These are phyloP conservation scores for Amblyornis subalaris DNA, from an alignment of 2,113 vertebrate species.

Conservation along the genomic window DNA sequence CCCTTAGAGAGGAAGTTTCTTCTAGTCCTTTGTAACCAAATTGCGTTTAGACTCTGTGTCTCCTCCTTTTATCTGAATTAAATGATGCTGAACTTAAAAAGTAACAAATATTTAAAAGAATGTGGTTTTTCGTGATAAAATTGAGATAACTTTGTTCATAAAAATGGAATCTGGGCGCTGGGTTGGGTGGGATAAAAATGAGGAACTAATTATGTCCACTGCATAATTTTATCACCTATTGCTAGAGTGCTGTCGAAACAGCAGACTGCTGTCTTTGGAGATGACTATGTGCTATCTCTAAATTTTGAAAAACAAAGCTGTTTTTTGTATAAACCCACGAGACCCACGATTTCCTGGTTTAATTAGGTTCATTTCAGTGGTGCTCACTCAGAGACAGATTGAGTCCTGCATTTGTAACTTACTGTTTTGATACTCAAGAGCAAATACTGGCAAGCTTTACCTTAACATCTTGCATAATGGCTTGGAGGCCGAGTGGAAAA, in stretches of 20 bases:
- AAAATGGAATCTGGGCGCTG: neutral
- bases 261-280: neutral
- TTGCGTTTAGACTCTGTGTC: neutral
- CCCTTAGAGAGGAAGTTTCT: neutral
- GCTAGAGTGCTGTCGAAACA: neutral
- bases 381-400: neutral
- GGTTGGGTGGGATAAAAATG: neutral
- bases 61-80: slow-evolving; percentile 3
- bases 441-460: neutral
- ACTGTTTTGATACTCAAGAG: neutral
- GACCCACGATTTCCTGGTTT: neutral
- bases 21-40: neutral
- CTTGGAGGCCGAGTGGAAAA: neutral
- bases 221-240: neutral
- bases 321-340: neutral
- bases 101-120: neutral
- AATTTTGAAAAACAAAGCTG: neutral
- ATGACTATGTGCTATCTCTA: neutral
- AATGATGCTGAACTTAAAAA: neutral
- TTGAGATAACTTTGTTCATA: neutral
- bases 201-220: neutral
- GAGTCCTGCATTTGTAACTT: neutral
- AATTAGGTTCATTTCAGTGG: neutral
- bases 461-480: neutral
- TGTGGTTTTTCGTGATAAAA: neutral